Conservation (phyloP, 2,113 vertebrate genomes). For the Perccottus glenii region DNA sequence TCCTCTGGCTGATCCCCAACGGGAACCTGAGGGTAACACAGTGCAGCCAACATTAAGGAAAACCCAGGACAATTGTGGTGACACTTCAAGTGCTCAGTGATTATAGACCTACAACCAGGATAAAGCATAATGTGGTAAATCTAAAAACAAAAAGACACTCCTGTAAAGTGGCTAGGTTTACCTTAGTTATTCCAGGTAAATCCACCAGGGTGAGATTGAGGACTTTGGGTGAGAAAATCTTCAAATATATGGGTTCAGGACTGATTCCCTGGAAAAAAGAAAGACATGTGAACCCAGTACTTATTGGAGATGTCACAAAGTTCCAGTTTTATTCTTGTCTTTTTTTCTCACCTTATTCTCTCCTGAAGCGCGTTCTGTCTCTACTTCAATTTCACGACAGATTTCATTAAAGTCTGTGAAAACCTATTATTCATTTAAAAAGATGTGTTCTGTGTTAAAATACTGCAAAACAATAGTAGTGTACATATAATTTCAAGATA, state of each 20-base stretch:
- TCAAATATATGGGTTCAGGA: slow-evolving; percentile 81
- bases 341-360: slow-evolving; percentile 76
- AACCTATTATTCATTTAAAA: slow-evolving; percentile 55
- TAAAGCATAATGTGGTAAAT: slow-evolving; percentile 9
- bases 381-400: slow-evolving; percentile 78
- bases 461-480: not conserved
- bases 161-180: slow-evolving; percentile 38
- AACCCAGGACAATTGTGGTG: not conserved
- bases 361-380: slow-evolving; percentile 78
- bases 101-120: slow-evolving; percentile 1
- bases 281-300: not conserved
- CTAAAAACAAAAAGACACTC: slow-evolving; percentile 6
- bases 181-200: slow-evolving; percentile 86
- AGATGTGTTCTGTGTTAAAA: too few species aligned
- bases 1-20: slow-evolving; percentile 84
- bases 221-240: slow-evolving; percentile 83
- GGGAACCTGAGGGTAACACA: slow-evolving; percentile 73
- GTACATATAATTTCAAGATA: not conserved
- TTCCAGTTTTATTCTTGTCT: not conserved
- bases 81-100: slow-evolving; percentile 12
- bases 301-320: not conserved
- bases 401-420: slow-evolving; percentile 82
- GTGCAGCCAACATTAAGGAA: slow-evolving; percentile 2
- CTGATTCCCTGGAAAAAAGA: slow-evolving; percentile 77
- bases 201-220: slow-evolving; percentile 84